Percentiles rank a stretch among this genome's conserved stretches.
Evolutionary conservation across 2,888 invertebrate species (phyloP).

Genomic region (Parnassius mnemosyne): DNA sequence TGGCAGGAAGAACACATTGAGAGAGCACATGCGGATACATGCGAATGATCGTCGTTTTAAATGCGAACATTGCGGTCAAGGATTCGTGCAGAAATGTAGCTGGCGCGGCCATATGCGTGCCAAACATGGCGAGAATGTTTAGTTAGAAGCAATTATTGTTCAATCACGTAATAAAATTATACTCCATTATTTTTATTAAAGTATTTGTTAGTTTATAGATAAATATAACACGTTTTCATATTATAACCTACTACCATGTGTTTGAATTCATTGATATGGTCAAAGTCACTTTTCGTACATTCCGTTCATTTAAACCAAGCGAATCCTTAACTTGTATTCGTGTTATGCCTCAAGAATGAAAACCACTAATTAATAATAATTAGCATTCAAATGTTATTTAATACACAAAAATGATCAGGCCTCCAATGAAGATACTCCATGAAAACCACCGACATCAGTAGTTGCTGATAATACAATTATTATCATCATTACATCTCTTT

Average conservation of each 20-base stretch:
- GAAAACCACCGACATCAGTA: no score
- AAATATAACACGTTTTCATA: neutral
- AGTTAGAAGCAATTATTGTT: neutral
- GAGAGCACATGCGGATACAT: constrained; percentile 55
- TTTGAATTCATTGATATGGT: no score
- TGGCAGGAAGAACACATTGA: constrained; percentile 46
- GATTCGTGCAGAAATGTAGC: constrained; percentile 53
- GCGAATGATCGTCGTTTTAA: constrained; percentile 44
- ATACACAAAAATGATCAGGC: no score
- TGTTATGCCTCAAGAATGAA: no score
- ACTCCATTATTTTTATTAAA: neutral
- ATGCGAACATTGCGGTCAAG: constrained; percentile 46
- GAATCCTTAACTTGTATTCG: no score
- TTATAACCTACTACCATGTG: neutral
- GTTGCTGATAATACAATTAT: no score
- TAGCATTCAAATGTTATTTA: no score
- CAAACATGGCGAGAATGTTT: constrained; percentile 40
- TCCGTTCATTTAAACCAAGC: no score
- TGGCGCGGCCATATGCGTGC: constrained; percentile 61
- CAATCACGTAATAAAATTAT: neutral
- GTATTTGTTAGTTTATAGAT: neutral
- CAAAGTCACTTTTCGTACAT: neutral
- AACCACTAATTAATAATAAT: no score
- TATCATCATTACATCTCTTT: no score
- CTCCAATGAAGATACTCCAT: no score